Evolutionary conservation across 2,113 vertebrate genomes (phyloP), one percentile per base, ranked within the genome.

Genomic region (Hemichromis elongatus): DNA sequence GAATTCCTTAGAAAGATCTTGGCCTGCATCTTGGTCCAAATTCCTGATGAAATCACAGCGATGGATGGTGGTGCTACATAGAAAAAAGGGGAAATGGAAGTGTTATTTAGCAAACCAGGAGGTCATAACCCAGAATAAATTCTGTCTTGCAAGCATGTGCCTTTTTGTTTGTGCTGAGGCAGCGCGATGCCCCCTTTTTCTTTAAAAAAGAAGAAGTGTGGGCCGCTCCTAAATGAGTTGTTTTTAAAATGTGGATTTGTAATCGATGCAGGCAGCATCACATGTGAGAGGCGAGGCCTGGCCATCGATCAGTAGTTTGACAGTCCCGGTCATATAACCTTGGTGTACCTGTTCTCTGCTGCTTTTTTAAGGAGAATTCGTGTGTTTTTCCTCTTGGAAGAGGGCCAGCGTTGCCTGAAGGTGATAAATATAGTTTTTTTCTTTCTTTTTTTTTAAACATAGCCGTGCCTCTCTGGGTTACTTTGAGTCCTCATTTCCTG

Each of bases 401-500:
- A 45, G 4, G 35, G 53, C 70, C 85, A 86, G 26, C 9, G 5
- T 70, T 37, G 73, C 54, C 61, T 42, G 21, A 81, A 87, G 77
- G 59, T 86, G 78, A 86, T 61, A 56, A 68, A 93, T 47, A 70
- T 70, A 66, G 33, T 40, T 7, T 14, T 40, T 7, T 50, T 18
- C 19, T 11, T 12, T 5, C 47, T 2, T 7, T 24, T 73, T 18
- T 19, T 33, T 73, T 18, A 0, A 56, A 56, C 55, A 14, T 80
- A 6, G 40, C 19, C 37, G 53, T 45, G 56, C 89, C 79, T 86
- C 68, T 89, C 81, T 73, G 82, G 68, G 68, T 86, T 82, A 66
- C 79, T 37, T 78, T 4, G 53, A 84, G 73, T 77, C 89, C 90
- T 88, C 40, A 19, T 90, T 92, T 89, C 88, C 86, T 86, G 78